phyloP scores from a whole-genome alignment of 2,888 invertebrate species.

The Amblyjoppa proteus region DNA sequence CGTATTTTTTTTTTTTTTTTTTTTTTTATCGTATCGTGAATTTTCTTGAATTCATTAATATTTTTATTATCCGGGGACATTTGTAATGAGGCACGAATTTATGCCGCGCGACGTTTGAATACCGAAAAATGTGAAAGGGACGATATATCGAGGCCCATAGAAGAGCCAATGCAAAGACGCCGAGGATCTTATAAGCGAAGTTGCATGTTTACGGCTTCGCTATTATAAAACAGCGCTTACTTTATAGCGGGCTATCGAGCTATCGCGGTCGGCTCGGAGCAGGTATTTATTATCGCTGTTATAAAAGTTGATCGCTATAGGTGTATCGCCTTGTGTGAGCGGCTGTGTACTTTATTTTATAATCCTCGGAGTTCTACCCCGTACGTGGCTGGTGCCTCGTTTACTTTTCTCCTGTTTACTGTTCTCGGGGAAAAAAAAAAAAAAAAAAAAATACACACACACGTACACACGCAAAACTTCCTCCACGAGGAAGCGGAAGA shows the following conservation, averaged over 20 bases:
- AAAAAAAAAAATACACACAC: neutral
- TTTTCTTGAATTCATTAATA: no score
- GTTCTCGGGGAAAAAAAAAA: slow-evolving; percentile 15
- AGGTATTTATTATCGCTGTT: slow-evolving; percentile 64
- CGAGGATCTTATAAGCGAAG: slow-evolving; percentile 52
- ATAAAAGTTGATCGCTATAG: slow-evolving; percentile 61
- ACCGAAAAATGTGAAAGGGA: slow-evolving; percentile 8
- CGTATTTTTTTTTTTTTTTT: no score
- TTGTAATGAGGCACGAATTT: neutral
- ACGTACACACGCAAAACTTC: no score
- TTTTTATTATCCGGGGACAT: no score
- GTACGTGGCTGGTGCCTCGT: slow-evolving; percentile 9
- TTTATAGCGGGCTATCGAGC: slow-evolving; percentile 55
- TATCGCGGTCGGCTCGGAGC: slow-evolving; percentile 3
- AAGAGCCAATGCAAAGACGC: slow-evolving; percentile 38
- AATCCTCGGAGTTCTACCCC: slow-evolving; percentile 32
- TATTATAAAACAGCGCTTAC: slow-evolving; percentile 61
- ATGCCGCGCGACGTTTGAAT: neutral
- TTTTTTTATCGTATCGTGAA: no score
- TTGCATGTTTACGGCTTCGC: slow-evolving; percentile 62
- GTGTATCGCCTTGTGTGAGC: slow-evolving; percentile 40
- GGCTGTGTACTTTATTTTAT: slow-evolving; percentile 51
- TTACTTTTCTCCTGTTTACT: slow-evolving; percentile 26
- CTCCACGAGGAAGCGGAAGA: neutral
- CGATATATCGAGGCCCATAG: neutral